These are phyloP conservation scores for Neostethus bicornis DNA, from an alignment of 2,797 vertebrate species.

Conservation along the genomic window DNA sequence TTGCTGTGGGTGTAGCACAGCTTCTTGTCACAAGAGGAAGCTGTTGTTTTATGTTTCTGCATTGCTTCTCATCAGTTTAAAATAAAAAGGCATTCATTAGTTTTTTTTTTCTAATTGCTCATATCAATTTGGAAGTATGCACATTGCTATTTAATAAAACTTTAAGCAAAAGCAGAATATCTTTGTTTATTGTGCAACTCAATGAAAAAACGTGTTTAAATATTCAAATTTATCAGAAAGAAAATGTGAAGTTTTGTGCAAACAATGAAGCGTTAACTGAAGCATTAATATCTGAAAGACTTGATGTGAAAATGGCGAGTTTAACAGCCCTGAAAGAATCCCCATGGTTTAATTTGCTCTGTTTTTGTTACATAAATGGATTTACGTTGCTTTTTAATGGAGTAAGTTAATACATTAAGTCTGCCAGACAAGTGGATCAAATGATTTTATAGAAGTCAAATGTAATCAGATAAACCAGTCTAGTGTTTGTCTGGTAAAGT, in stretches of 20 bases:
- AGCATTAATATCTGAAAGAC: background rate
- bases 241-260: background rate
- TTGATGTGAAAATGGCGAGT: background rate
- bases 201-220: no score
- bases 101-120: constrained; percentile 69
- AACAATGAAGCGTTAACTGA: background rate
- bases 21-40: constrained; percentile 66
- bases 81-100: constrained; percentile 56
- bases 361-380: constrained; percentile 4
- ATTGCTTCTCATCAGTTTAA: constrained; percentile 51
- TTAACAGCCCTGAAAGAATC: background rate
- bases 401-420: constrained; percentile 23
- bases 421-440: background rate
- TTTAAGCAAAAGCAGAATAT: constrained; percentile 47
- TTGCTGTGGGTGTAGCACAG: constrained; percentile 26
- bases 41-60: constrained; percentile 45
- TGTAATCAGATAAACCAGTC: constrained; percentile 18
- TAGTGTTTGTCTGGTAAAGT: background rate
- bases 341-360: background rate
- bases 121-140: constrained; percentile 79
- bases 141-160: constrained; percentile 81
- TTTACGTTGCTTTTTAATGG: constrained; percentile 15
- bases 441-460: constrained; percentile 15
- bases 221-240: background rate
- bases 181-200: constrained; percentile 5